phyloP scores from a whole-genome alignment of 2,888 invertebrate genomes.

The Bellardia bayeri region DNA sequence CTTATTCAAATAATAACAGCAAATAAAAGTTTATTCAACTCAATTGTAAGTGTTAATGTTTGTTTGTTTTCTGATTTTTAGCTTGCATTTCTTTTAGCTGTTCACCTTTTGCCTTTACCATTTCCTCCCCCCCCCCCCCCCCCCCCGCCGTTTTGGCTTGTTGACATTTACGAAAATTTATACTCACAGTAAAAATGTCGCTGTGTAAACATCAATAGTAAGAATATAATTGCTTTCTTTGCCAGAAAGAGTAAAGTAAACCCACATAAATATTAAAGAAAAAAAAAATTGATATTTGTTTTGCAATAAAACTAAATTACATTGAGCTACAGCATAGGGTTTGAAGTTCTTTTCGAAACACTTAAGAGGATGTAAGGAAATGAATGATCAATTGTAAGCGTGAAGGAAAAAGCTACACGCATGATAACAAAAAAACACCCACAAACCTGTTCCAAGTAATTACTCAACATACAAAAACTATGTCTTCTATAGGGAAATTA shows the following conservation, averaged over 20 bases:
- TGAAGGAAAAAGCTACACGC: no score
- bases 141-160: neutral
- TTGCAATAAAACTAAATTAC: no score
- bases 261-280: conserved; percentile 1
- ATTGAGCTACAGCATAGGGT: no score
- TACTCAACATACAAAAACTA: no score
- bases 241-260: neutral
- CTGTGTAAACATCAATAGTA: conserved; percentile 28
- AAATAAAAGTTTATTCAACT: conserved; percentile 56
- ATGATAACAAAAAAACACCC: no score
- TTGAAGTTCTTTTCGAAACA: no score
- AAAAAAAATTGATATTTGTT: neutral
- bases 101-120: neutral
- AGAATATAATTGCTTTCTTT: conserved; percentile 40
- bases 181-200: neutral
- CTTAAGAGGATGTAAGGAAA: no score
- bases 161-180: neutral
- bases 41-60: conserved; percentile 30
- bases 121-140: no score
- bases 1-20: neutral
- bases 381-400: no score
- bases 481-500: no score
- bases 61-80: conserved; percentile 18
- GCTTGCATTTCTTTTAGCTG: neutral
- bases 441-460: no score